These are phyloP conservation scores for human (Homo sapiens) DNA, from an alignment of 2,113 vertebrate genomes.

Conservation along the genomic window DNA sequence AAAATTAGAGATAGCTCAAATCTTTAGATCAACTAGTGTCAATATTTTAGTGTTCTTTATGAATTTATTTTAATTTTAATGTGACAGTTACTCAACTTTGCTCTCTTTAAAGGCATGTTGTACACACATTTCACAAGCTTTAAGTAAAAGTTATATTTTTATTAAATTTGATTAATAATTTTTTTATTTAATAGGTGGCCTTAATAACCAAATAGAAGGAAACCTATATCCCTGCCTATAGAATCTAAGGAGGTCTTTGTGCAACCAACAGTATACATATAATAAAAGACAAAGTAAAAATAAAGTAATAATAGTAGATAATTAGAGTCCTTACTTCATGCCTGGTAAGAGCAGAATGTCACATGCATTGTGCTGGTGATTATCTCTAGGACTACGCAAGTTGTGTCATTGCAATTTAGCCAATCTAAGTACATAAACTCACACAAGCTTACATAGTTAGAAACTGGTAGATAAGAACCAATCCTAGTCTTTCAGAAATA, in stretches of 20 bases:
- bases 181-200: not conserved
- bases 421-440: not conserved
- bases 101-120: not conserved
- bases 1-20: not conserved
- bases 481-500: not conserved
- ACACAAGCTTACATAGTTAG: not conserved
- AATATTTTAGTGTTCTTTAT: not conserved
- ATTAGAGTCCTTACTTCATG: not conserved
- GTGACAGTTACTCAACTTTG: not conserved
- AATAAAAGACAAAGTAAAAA: not conserved
- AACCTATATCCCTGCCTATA: not conserved
- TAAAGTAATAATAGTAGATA: not conserved
- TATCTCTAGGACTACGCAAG: not conserved
- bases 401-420: accelerated
- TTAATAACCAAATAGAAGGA: not conserved
- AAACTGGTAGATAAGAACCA: not conserved
- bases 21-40: not conserved
- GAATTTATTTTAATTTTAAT: not conserved
- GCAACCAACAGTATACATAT: not conserved
- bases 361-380: too few species aligned
- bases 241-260: not conserved
- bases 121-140: not conserved
- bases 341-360: not conserved
- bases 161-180: not conserved
- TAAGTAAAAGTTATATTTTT: not conserved